Base-by-base conservation (phyloP, 2,888 invertebrate genomes). In the Calameuta filiformis region DNA sequence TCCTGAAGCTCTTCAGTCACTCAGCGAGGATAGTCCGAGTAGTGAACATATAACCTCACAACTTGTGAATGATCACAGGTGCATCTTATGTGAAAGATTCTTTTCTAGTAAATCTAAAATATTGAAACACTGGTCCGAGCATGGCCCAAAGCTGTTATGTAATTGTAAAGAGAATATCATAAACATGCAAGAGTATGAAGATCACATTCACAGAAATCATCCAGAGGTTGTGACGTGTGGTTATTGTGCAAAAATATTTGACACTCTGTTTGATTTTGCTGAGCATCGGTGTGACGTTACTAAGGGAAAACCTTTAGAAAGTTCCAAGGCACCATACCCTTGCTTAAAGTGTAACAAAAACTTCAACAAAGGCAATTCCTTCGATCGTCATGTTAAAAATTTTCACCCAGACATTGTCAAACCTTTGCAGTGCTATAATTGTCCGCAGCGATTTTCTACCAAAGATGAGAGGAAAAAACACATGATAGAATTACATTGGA, bases 361-460 rank as follows among this genome's bases (percentile, higher is more conserved):
- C 23, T 56, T 56, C 2, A 56, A 23, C 9, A 23, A 56, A 9
- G 23, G 56, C 56, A 1, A 2, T 23, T 35, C 37, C 35, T 88
- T 89, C 75, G 87, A 90, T 33, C 73, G 81, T 0, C 90, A 90
- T 33, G 81, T 86, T 31, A 84, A 69, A 37, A 73, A 35, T 4
- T n/a, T 83, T 12, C 89, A 90, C 76, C 80, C 73, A 56, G 81
- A 85, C 73, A 34, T 73, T 9, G 6, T 30, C 2, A 15, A 80
- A 12, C 81, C 82, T 1, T 86, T 81, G 77, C 83, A 85, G 73
- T 90, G 90, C 75, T 86, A 83, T 34, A 76, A 84, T 11, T 90
- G 90, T 73, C 12, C 68, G 12, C 76, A 84, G 76, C 82, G 83
- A 23, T 90, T 89, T 75, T 33, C 76, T 1, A 86, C 69, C 33